Evolutionary conservation across 2,888 invertebrate genomes (phyloP).

Genomic region (Harpagoxenus sublaevis): DNA sequence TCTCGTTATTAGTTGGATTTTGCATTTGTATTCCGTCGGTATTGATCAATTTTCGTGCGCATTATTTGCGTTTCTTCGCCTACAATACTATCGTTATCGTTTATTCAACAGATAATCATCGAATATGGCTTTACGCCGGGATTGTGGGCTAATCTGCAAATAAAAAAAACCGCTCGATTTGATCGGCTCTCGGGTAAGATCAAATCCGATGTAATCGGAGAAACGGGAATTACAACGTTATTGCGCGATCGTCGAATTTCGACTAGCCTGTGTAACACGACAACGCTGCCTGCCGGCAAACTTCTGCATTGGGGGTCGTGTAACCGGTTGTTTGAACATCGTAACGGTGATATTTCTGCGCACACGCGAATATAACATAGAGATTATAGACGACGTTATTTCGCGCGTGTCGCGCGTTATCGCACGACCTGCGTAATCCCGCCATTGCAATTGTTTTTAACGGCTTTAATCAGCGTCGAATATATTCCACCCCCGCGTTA

Average conservation of each 20-base stretch:
- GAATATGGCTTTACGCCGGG: neutral
- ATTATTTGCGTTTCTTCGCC: constrained; percentile 29
- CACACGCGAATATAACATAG: constrained; percentile 51
- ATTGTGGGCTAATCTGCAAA: neutral
- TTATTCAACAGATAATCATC: neutral
- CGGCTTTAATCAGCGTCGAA: constrained; percentile 54
- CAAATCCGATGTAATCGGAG: constrained; percentile 46
- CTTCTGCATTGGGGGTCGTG: constrained; percentile 30
- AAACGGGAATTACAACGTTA: constrained; percentile 50
- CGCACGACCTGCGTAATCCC: constrained; percentile 39
- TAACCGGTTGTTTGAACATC: constrained; percentile 46
- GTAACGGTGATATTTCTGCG: constrained; percentile 54
- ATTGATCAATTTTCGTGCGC: constrained; percentile 4
- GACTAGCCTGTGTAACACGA: constrained; percentile 48
- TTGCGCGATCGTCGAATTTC: constrained; percentile 52
- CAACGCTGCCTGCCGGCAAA: constrained; percentile 46
- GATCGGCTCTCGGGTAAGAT: constrained; percentile 41
- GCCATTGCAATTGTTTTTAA: constrained; percentile 54
- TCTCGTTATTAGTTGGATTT: constrained; percentile 22
- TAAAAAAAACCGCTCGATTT: constrained; percentile 16
- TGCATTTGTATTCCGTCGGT: neutral
- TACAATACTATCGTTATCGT: neutral
- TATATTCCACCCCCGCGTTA: constrained; percentile 40
- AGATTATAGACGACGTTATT: constrained; percentile 54
- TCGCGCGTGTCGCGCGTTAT: constrained; percentile 36